These are phyloP conservation scores for Thalpophila matura DNA, from an alignment of 2,888 invertebrate genomes.

Conservation along the genomic window DNA sequence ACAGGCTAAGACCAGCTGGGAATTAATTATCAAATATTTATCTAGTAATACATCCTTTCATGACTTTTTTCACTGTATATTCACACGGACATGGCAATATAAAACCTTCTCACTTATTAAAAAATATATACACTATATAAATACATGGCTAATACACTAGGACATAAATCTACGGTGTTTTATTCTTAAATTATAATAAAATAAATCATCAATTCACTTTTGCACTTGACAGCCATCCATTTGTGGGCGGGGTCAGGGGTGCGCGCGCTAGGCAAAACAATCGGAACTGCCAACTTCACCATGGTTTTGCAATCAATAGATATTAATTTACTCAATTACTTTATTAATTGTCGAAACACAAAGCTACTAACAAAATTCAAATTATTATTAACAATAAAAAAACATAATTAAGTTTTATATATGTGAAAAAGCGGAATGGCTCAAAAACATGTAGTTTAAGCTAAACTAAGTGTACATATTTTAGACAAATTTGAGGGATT, in stretches of 20 bases:
- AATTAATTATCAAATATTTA: slow-evolving; percentile 63
- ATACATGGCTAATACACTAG: slow-evolving; percentile 49
- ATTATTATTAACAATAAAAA: not conserved
- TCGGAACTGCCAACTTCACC: slow-evolving; percentile 73
- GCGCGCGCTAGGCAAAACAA: slow-evolving; percentile 79
- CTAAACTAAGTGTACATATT: too few species aligned
- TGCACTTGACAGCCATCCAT: slow-evolving; percentile 82
- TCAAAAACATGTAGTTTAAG: not conserved
- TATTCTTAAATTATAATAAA: slow-evolving; percentile 59
- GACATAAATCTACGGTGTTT: slow-evolving; percentile 34
- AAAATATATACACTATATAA: slow-evolving; percentile 55
- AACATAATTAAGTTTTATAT: not conserved
- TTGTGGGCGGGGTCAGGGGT: slow-evolving; percentile 85
- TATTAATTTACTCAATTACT: slow-evolving; percentile 27
- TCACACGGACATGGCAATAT: slow-evolving; percentile 41
- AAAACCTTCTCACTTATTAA: slow-evolving; percentile 44
- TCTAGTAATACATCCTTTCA: slow-evolving; percentile 43
- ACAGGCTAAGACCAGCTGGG: slow-evolving; percentile 31
- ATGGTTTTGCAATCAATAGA: slow-evolving; percentile 54
- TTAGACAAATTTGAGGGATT: too few species aligned
- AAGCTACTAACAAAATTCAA: not conserved
- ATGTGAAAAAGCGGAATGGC: not conserved
- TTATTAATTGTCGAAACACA: slow-evolving; percentile 11
- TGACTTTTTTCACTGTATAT: slow-evolving; percentile 40
- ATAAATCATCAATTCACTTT: slow-evolving; percentile 64